Conservation (phyloP, 2,888 invertebrate genomes). For the Meliscaeva auricollis region DNA sequence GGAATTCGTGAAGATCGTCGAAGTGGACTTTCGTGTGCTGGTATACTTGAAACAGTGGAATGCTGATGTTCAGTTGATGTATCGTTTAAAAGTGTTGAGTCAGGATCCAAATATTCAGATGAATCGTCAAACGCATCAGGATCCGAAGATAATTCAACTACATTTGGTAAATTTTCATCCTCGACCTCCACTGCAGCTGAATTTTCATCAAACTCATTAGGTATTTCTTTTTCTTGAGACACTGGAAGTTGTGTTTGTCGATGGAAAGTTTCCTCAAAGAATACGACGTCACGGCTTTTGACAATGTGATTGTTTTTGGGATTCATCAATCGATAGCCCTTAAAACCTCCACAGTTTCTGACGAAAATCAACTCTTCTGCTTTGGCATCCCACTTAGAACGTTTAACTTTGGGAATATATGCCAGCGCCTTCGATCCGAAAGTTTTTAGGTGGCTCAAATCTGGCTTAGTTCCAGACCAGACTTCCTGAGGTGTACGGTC, state of each 20-base stretch:
- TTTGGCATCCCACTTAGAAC: slow-evolving; percentile 28
- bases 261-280: slow-evolving; percentile 43
- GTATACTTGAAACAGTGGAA: background rate
- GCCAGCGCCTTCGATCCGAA: slow-evolving; percentile 25
- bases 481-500: slow-evolving; percentile 24
- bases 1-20: slow-evolving; percentile 15
- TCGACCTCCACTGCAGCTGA: slow-evolving; percentile 23
- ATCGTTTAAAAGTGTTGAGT: too few species aligned
- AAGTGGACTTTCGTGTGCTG: background rate
- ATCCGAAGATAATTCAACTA: background rate
- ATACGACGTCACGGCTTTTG: slow-evolving; percentile 46
- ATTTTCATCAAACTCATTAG: background rate
- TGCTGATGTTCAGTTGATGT: too few species aligned
- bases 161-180: background rate
- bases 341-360: slow-evolving; percentile 48
- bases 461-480: slow-evolving; percentile 16
- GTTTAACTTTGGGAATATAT: slow-evolving; percentile 46
- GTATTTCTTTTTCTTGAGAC: background rate
- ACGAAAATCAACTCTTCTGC: slow-evolving; percentile 45
- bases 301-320: slow-evolving; percentile 21
- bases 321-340: slow-evolving; percentile 45
- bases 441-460: background rate
- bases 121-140: background rate
- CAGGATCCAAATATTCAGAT: background rate
- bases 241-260: background rate